Evolutionary conservation across 2,113 vertebrate genomes (phyloP).

Genomic region (Microtus pennsylvanicus): DNA sequence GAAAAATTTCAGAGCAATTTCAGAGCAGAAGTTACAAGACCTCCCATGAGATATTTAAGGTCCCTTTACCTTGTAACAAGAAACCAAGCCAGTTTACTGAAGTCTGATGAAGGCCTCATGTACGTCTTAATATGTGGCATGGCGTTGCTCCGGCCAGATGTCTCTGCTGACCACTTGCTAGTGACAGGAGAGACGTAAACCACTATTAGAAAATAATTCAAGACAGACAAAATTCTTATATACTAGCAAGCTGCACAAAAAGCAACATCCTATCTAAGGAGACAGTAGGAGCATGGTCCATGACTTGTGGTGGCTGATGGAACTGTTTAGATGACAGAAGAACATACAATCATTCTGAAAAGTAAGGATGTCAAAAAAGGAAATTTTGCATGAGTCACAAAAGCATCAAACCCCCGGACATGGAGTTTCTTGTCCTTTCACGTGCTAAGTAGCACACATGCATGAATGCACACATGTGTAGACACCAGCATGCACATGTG

Average conservation of each 20-base stretch:
- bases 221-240: background rate
- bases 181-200: constrained; percentile 46
- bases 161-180: constrained; percentile 94
- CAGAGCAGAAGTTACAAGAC: background rate
- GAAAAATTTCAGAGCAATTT: background rate
- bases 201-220: constrained; percentile 3
- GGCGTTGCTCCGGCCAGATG: constrained; percentile 93
- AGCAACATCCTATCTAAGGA: background rate
- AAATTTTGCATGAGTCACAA: background rate
- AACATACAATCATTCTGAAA: background rate
- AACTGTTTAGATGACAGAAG: background rate
- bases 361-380: background rate
- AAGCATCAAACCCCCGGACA: background rate
- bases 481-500: rapidly evolving
- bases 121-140: constrained; percentile 99
- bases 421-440: rapidly evolving
- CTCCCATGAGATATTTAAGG: background rate
- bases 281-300: no score
- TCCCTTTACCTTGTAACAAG: constrained; percentile 94
- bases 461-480: background rate
- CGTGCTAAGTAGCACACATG: rapidly evolving
- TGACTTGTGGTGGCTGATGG: background rate
- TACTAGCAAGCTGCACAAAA: background rate
- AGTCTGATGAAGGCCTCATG: constrained; percentile 94
- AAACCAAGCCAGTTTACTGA: constrained; percentile 94